Conservation (phyloP, 1,140 invertebrate genomes). For the Drosophila pallidifrons region DNA sequence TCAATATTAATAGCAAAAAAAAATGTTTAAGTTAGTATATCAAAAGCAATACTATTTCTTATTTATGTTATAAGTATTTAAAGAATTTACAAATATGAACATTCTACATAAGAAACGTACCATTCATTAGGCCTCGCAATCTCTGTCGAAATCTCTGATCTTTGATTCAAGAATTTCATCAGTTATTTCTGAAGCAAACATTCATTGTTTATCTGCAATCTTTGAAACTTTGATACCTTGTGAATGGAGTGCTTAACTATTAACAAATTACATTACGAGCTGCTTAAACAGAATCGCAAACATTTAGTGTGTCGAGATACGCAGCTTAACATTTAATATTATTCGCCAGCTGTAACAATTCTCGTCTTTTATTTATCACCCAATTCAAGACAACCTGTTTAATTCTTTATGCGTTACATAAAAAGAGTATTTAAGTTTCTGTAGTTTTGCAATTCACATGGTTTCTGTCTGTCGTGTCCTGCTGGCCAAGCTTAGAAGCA, state of each 20-base stretch:
- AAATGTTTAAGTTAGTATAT: no score
- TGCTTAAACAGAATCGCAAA: neutral
- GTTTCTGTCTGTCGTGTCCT: conserved; percentile 30
- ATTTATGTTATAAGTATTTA: no score
- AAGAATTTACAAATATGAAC: no score
- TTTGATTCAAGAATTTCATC: no score
- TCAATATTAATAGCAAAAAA: no score
- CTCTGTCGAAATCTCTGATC: no score
- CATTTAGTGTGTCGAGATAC: neutral
- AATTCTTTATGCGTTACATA: conserved; percentile 4
- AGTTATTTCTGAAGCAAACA: neutral
- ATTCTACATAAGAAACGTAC: no score
- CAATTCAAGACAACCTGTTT: conserved; percentile 12
- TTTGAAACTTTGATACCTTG: neutral
- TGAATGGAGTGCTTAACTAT: neutral
- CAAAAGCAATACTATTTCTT: no score
- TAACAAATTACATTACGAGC: conserved; percentile 3
- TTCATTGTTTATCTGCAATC: neutral
- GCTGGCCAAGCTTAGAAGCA: conserved; percentile 68
- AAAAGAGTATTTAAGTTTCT: conserved; percentile 25
- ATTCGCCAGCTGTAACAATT: conserved; percentile 5
- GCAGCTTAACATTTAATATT: neutral
- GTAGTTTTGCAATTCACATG: conserved; percentile 3
- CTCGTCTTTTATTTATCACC: neutral
- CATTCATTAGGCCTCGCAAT: no score